A percentile compares a stretch with the other conserved stretches of the same genome.
These are phyloP conservation scores for Grallaria varia DNA, from an alignment of 2,113 vertebrate species.

Conservation along the genomic window DNA sequence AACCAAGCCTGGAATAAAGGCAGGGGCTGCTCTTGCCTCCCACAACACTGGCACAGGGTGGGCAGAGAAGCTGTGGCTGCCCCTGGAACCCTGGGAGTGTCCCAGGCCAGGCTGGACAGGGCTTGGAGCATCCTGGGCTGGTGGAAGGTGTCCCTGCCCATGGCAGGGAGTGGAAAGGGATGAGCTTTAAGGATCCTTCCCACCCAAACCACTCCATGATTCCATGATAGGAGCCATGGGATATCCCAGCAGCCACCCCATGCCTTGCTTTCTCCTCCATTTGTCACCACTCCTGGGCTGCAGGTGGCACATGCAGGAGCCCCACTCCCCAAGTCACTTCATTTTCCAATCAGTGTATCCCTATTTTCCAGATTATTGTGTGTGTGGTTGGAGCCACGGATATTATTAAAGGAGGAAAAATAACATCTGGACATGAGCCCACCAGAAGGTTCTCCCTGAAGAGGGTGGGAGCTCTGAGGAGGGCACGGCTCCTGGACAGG, in stretches of 20 bases:
- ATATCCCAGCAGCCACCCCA: rapidly evolving
- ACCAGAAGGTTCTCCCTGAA: background rate
- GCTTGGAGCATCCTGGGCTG: background rate
- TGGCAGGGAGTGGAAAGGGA: background rate
- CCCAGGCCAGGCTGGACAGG: background rate
- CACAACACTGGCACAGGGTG: background rate
- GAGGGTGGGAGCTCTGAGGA: background rate
- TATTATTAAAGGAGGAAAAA: background rate
- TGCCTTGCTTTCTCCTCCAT: background rate
- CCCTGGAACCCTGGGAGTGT: background rate
- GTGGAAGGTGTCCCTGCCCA: background rate
- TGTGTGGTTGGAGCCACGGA: background rate
- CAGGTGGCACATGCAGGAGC: background rate
- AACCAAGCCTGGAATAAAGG: rapidly evolving
- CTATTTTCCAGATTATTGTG: rapidly evolving
- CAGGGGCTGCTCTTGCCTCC: background rate
- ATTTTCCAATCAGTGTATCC: rapidly evolving
- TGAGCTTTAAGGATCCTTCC: background rate
- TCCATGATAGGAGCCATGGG: rapidly evolving
- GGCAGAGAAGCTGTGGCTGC: background rate
- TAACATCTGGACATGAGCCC: background rate
- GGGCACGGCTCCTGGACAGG: background rate
- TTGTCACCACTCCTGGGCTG: background rate
- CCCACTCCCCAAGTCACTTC: rapidly evolving
- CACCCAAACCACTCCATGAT: background rate